Percentiles rank a stretch among this genome's conserved stretches.
Evolutionary conservation across 2,797 vertebrate species (phyloP).

Genomic region (Gephyroberyx darwinii): DNA sequence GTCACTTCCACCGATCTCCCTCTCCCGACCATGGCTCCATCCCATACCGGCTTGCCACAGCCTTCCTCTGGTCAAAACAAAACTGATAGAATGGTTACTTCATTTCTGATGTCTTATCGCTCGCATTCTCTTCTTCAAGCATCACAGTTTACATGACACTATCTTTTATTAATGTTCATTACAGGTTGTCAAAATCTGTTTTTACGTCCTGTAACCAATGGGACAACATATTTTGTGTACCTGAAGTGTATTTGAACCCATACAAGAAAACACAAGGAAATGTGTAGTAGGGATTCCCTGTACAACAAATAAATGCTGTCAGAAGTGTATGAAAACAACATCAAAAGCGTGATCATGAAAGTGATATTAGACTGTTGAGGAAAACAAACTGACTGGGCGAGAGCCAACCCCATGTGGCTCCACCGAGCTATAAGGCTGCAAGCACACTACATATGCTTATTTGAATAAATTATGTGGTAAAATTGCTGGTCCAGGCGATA

Average conservation of each 20-base stretch:
- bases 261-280: too few species aligned
- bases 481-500: neutral
- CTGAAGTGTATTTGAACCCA: too few species aligned
- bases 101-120: constrained; percentile 49
- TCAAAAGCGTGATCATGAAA: neutral
- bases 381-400: neutral
- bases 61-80: neutral
- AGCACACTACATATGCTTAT: neutral
- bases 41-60: neutral
- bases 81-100: neutral
- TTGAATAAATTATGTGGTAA: neutral
- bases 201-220: neutral
- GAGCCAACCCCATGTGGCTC: neutral
- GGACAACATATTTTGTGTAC: neutral
- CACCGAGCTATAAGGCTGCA: neutral
- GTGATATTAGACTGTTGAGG: neutral
- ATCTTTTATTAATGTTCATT: constrained; percentile 46
- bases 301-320: too few species aligned
- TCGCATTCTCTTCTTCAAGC: constrained; percentile 35
- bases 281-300: too few species aligned
- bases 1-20: neutral
- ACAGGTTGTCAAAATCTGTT: constrained; percentile 4
- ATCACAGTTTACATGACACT: constrained; percentile 26
- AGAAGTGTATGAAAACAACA: too few species aligned
- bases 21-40: neutral